A percentile compares a stretch with the other conserved stretches of the same genome.
Evolutionary conservation across 2,113 vertebrate species (phyloP).

Genomic region (Pelecanoides urinatrix): DNA sequence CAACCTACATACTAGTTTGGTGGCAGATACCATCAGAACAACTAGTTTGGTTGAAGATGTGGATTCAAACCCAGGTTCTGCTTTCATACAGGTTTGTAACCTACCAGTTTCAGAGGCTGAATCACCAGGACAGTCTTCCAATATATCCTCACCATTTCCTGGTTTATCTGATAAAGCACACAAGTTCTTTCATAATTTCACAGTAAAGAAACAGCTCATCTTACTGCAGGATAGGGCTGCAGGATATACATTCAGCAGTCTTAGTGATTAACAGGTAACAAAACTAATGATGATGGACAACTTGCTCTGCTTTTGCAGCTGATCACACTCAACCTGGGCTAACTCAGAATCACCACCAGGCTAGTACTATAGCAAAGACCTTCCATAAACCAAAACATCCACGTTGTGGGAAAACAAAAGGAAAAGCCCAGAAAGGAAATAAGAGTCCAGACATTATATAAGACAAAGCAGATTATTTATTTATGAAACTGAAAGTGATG

Average conservation of each 20-base stretch:
- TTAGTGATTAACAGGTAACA: neutral
- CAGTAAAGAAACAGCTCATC: neutral
- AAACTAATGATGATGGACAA: neutral
- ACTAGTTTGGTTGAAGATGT: neutral
- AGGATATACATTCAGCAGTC: neutral
- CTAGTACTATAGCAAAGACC: neutral
- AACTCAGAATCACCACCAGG: neutral
- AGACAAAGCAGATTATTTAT: conserved; percentile 1
- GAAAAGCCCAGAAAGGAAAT: neutral
- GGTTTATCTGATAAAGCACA: neutral
- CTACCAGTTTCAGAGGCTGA: neutral
- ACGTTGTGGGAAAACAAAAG: neutral
- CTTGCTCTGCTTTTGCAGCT: neutral
- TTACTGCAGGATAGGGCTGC: neutral
- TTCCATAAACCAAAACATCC: neutral
- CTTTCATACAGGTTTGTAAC: neutral
- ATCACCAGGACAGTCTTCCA: neutral
- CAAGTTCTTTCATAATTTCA: neutral
- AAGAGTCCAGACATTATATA: neutral
- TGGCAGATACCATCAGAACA: neutral
- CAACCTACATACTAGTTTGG: accelerated
- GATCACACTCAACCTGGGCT: neutral
- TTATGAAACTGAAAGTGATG: neutral
- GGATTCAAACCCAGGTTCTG: neutral
- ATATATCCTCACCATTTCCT: neutral